Evolutionary conservation across 92 coral and sea anemone species (phyloP).

Genomic region (Phenganax marumi): DNA sequence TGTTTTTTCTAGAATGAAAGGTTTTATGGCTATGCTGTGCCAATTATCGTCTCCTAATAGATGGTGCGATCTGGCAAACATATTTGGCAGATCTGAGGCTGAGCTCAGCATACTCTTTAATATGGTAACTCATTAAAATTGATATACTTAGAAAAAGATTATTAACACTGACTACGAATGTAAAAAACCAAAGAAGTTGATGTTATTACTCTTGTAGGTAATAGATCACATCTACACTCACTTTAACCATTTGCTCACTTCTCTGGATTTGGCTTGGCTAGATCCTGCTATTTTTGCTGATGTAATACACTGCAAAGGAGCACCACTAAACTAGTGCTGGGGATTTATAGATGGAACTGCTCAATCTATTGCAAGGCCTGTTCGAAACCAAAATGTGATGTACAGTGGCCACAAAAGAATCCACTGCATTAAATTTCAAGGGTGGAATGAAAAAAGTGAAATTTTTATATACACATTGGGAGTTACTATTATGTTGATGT

Average conservation of each 20-base stretch:
- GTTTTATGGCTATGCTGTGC: constrained; percentile 57
- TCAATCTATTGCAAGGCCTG: constrained; percentile 56
- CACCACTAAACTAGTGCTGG: constrained; percentile 63
- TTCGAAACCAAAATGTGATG: constrained; percentile 57
- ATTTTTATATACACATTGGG: not conserved
- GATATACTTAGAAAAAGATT: not conserved
- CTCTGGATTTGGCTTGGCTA: constrained; percentile 57
- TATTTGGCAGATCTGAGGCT: constrained; percentile 59
- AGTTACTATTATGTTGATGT: not conserved
- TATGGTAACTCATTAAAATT: constrained; percentile 34
- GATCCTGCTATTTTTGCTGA: constrained; percentile 55
- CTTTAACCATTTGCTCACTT: constrained; percentile 45
- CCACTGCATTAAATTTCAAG: constrained; percentile 70
- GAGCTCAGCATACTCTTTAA: constrained; percentile 62
- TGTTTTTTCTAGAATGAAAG: constrained; percentile 54
- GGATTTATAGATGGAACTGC: constrained; percentile 69
- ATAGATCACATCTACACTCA: constrained; percentile 52
- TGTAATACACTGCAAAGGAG: constrained; percentile 57
- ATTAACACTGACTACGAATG: not conserved
- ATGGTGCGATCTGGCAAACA: constrained; percentile 57
- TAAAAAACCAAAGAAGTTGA: constrained; percentile 33
- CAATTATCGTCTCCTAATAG: constrained; percentile 57
- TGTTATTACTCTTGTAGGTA: constrained; percentile 29
- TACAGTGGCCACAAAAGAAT: constrained; percentile 65
- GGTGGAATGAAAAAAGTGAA: constrained; percentile 2